Evolutionary conservation across 2,113 vertebrate species (phyloP).

Genomic region (Rhodinocichla rosea): DNA sequence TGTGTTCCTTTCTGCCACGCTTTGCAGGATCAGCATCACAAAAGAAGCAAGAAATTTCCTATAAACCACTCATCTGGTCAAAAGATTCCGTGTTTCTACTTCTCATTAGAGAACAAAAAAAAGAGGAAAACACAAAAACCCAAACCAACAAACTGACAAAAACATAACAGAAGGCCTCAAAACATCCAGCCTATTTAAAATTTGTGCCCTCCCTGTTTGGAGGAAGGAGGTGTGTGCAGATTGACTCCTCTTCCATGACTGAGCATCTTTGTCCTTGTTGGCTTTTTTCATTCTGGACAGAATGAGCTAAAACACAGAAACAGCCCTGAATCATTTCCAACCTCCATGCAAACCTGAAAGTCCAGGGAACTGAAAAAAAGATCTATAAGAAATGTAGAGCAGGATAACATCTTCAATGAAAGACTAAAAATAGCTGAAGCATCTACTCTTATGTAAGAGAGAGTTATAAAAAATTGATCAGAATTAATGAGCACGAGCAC

Average conservation of each 20-base stretch:
- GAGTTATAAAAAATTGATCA: not conserved
- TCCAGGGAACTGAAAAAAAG: not conserved
- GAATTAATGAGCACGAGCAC: not conserved
- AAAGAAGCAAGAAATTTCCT: not conserved
- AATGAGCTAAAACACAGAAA: not conserved
- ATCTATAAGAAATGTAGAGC: not conserved
- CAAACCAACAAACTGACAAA: not conserved
- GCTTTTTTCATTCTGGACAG: not conserved
- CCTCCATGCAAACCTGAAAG: accelerated
- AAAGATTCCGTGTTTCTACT: not conserved
- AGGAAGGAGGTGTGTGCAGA: accelerated
- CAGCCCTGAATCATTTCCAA: not conserved
- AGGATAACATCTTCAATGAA: not conserved
- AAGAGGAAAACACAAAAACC: not conserved
- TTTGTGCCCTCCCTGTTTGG: not conserved
- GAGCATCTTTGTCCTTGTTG: not conserved
- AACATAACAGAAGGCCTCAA: not conserved
- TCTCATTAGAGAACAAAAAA: not conserved
- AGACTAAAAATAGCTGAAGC: not conserved
- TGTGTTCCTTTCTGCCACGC: not conserved
- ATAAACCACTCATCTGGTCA: not conserved
- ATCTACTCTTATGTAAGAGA: not conserved
- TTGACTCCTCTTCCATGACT: not conserved
- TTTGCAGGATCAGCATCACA: not conserved
- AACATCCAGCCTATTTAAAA: not conserved